Percentiles rank a stretch among this genome's conserved stretches.
These are phyloP conservation scores for Temnopleurus reevesii DNA, from an alignment of 53 echinoderm and acorn worm species.

Conservation along the genomic window DNA sequence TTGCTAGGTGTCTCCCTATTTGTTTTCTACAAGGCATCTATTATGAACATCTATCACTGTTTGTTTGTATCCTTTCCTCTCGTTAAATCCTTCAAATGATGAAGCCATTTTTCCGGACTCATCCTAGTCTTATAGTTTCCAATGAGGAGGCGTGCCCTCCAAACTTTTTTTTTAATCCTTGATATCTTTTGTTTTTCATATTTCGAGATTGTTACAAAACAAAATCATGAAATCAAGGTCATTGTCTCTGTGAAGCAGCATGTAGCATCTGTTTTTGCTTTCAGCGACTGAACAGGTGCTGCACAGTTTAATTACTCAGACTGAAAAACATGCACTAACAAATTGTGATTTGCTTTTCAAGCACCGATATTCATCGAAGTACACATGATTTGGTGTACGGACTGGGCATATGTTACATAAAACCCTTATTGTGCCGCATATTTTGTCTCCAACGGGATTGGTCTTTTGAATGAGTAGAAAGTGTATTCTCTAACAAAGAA, in stretches of 20 bases:
- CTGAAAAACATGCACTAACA: too few relatives aligned
- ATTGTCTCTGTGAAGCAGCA: not conserved
- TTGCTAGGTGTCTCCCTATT: not conserved
- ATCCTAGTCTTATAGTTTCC: not conserved
- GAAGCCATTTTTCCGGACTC: not conserved
- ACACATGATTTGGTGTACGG: too few relatives aligned
- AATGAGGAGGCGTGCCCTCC: not conserved
- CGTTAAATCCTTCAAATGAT: not conserved
- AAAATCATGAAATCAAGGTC: not conserved
- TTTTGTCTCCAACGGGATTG: too few relatives aligned
- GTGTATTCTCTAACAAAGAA: too few relatives aligned
- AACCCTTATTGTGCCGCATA: too few relatives aligned
- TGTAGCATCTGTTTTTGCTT: not conserved
- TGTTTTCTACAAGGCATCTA: constrained; percentile 5
- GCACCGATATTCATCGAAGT: too few relatives aligned
- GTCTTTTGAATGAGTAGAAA: too few relatives aligned
- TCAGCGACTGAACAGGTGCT: not conserved
- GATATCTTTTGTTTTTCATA: not conserved
- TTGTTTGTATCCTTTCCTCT: constrained; percentile 12
- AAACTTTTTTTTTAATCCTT: not conserved
- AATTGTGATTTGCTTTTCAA: too few relatives aligned
- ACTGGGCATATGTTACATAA: too few relatives aligned
- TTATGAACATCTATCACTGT: not conserved
- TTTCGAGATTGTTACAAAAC: not conserved
- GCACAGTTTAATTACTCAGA: not conserved